Evolutionary conservation across 2,888 invertebrate genomes (phyloP), one percentile per base, ranked within the genome.

Genomic region (Anoplius nigerrimus): DNA sequence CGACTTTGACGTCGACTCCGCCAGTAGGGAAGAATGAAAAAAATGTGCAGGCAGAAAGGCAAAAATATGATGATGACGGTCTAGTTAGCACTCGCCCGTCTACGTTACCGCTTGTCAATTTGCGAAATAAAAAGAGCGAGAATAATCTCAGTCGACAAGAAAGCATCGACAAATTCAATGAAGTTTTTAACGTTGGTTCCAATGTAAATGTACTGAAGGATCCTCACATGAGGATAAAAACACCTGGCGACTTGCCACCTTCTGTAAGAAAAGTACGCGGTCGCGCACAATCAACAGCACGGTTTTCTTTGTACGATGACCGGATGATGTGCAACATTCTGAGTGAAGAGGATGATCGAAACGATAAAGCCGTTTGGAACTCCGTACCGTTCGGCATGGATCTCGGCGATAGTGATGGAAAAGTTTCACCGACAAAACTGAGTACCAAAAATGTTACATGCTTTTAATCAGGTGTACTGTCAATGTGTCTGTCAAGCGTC

Each of bases 301-400:
- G 97, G 74, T 92, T 97, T 80, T 97, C 97, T 54, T 90, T 97
- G 20, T 97, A 96, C 82, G 96, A 97, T 82, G 97, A 97, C 86
- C 91, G 97, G 52, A 95, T 97, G 92, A 97, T 97, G 96, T 92
- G 92, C 75, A 86, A 86, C 72, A 84, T 85, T 45, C 72, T 84
- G 46, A 85, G 63, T 62, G 92, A 91, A 80, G 91, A 91, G 78
- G 83, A 84, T 0, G 83, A 80, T 46, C 69, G 74, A 62, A 79
- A 68, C 34, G 84, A 82, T n/a, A 86, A 81, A 62, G 82, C 79
- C 48, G 82, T 84, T 58, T 87, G 86, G 63, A 87, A 82, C 65
- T 87, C 86, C 0, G 87, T 87, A 66, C 87, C 87, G 18, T 87
- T 87, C 58, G 87, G 87, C 63, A 87, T 87, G 81, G 87, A 87